Evolutionary conservation across 2,888 invertebrate genomes (phyloP).

Genomic region (Plagodis pulveraria): DNA sequence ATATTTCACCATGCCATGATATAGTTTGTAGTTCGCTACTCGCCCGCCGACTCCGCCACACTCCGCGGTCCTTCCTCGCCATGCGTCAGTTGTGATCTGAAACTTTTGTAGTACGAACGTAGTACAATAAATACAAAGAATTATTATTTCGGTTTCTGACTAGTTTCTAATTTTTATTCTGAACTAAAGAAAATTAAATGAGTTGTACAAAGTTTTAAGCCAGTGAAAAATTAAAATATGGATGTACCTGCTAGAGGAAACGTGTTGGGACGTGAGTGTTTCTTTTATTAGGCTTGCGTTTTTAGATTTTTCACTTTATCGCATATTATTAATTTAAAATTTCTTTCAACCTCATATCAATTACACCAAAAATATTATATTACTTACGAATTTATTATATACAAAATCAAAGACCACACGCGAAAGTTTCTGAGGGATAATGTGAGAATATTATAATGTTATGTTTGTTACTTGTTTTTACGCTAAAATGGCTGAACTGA

Average conservation of each 20-base stretch:
- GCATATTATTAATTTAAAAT: neutral
- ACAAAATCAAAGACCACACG: too few species aligned
- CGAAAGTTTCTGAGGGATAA: too few species aligned
- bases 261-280: conserved; percentile 84
- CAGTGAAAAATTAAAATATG: conserved; percentile 44
- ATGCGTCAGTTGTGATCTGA: conserved; percentile 13
- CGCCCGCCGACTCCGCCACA: conserved; percentile 2
- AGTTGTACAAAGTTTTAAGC: neutral
- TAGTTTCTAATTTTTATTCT: neutral
- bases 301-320: neutral
- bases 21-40: conserved; percentile 21
- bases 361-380: too few species aligned
- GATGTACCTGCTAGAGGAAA: conserved; percentile 85
- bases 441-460: too few species aligned
- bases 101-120: conserved; percentile 5
- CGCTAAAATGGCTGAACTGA: too few species aligned
- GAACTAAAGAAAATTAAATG: neutral
- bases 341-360: neutral
- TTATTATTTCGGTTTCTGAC: neutral
- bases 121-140: neutral
- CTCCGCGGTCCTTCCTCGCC: conserved; percentile 12
- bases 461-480: too few species aligned
- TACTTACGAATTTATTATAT: too few species aligned
- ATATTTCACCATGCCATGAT: conserved; percentile 39
- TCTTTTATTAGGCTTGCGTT: conserved; percentile 6